Base-by-base conservation (phyloP, 2,113 vertebrate species). In the Pipra filicauda region DNA sequence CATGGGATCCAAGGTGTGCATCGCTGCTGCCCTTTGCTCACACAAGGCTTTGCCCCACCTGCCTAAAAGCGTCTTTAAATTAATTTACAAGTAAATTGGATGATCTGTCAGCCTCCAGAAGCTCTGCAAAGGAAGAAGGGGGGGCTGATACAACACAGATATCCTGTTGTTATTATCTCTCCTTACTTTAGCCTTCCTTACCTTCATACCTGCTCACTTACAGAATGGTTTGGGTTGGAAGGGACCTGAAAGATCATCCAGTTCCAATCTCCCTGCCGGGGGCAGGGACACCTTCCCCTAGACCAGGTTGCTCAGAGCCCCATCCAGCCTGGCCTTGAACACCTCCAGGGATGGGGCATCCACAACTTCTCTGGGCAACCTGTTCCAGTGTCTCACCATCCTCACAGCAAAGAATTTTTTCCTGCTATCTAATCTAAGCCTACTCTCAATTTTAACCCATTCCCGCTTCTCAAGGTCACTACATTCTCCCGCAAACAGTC, bases 131-230 rank as follows among this genome's bases (percentile, higher is more conserved):
- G n/a, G 16, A 16, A n/a, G 16, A 5, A 24, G 12, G 10, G 7
- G 5, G 5, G 14, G 1, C 1, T 0, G 3, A 2, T 12, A 5
- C 2, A 24, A 8, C 14, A 12, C 11, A 35, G n/a, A 35, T 70
- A 35, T 70, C 26, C 41, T 43, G 72, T 31, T 35, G 17, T 31
- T 66, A 28, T 9, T 44, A 23, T 16, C 14, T 44, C 20, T 13
- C 62, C 18, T 31, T 31, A 22, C 27, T 31, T 48, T 17, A 55
- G 30, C 39, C 20, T 31, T 61, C 46, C 24, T 52, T 19, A 24
- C 15, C 33, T 52, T 46, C 30, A 4, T 15, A 12, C 30, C 28
- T 17, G n/a, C 24, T 19, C 22, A 22, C 26, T 59, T 8, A 67
- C 15, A 30, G 28, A 39, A n/a, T n/a, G 33, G 23, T n/a, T 30